Evolutionary conservation across 1,140 invertebrate genomes (phyloP), one percentile per base, ranked within the genome.

Genomic region (Aphelinus certus): DNA sequence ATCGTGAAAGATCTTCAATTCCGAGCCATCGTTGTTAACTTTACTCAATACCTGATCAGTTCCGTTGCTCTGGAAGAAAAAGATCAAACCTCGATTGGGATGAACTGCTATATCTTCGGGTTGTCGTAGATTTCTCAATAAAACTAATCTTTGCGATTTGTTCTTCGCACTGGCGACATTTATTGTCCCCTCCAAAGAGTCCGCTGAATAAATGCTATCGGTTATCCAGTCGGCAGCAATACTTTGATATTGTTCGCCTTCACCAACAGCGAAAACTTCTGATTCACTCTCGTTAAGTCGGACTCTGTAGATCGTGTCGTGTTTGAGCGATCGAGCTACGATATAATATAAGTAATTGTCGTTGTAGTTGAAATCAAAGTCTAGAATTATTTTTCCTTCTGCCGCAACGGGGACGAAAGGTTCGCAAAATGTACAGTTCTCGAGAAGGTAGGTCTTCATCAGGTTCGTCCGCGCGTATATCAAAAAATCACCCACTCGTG

Each of bases 271-370:
- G 45, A 76, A 71, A 5, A 61, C 4, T 66, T 71, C 57, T 1
- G 56, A 3, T 2, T 43, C 57, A 56, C 56, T 71, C 4, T 55
- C 47, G 42, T 76, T 71, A 6, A 63, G 68, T 26, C 56, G 69
- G 2, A 71, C 49, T 62, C 46, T 71, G 9, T 71, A 67, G 61
- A 76, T 67, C 1, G 10, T 10, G 10, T 71, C 56, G 3, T 53
- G 6, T 43, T 57, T 69, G 2, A 71, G 3, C 7, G 42, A 7
- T 10, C 7, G 10, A 4, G 10, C 67, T 3, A 7, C 62, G 2
- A 76, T 66, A 2, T 71, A 76, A 49, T 76, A 76, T 4, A 76
- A 26, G 47, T 55, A 71, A 62, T 76, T 76, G 3, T 71, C 57
- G 0, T 3, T 6, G 26, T 10, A 55, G 7, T 56, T 6, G 46